These are phyloP conservation scores for Bagarius yarrelli DNA, from an alignment of 2,113 vertebrate species.

Conservation along the genomic window DNA sequence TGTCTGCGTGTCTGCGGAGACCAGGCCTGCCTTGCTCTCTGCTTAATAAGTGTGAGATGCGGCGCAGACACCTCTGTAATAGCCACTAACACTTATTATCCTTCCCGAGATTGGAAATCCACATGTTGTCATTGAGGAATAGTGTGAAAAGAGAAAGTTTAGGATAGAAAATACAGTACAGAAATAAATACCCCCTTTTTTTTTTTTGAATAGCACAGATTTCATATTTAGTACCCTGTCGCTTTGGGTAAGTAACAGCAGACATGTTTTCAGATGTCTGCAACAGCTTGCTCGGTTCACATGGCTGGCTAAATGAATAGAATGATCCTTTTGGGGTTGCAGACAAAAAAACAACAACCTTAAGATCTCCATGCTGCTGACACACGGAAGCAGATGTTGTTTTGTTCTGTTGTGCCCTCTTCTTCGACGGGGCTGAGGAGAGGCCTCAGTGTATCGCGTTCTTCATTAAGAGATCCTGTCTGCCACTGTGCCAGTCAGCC, in stretches of 20 bases:
- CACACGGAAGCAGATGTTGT: conserved; percentile 41
- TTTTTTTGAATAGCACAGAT: conserved; percentile 2
- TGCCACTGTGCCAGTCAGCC: conserved; percentile 8
- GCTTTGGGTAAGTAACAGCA: conserved; percentile 33
- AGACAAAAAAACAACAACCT: conserved; percentile 30
- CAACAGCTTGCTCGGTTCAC: conserved; percentile 46
- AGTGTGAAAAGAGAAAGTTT: conserved; percentile 41
- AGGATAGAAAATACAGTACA: conserved; percentile 32
- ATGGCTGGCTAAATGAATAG: conserved; percentile 46
- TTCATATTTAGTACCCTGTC: conserved; percentile 19
- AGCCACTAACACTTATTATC: conserved; percentile 67
- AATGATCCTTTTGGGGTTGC: conserved; percentile 36
- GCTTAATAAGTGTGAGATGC: conserved; percentile 65
- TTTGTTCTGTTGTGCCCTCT: conserved; percentile 44
- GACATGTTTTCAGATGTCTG: conserved; percentile 39
- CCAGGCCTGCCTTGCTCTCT: conserved; percentile 43
- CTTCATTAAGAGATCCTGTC: conserved; percentile 45
- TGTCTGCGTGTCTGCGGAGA: conserved; percentile 57
- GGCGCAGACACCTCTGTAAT: conserved; percentile 56
- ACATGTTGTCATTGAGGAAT: conserved; percentile 62
- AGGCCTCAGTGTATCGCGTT: not conserved
- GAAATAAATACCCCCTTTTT: conserved; percentile 11
- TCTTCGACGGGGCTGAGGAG: conserved; percentile 30
- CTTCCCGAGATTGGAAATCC: conserved; percentile 57
- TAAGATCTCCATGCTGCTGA: conserved; percentile 17